Base-by-base conservation (phyloP, 2,113 vertebrate genomes). In the Dryoscopus gambensis region DNA sequence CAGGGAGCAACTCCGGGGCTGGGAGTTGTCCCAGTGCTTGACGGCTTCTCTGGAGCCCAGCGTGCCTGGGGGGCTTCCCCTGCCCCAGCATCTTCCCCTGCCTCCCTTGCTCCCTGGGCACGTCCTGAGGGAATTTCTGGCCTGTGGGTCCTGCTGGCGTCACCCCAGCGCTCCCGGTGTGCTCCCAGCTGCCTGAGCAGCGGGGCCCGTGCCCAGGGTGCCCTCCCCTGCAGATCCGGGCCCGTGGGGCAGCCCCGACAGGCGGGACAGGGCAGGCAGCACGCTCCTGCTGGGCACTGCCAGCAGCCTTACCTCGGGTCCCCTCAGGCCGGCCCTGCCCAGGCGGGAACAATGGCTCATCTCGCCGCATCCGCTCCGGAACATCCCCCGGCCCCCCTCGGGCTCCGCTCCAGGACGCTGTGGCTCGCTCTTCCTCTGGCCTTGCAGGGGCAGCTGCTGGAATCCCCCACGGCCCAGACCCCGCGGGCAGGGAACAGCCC, bases 301-400 rank as follows among this genome's bases (percentile, higher is more conserved):
- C 68, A 19, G 69, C 78, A 65, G 57, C 90, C 79, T 56, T 5
- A 40, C 53, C 84, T 73, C 2, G 1, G 37, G 2, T 81, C 3
- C 60, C 65, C 39, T n/a, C 39, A 27, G 65, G 53, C 20, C 9
- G 4, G 12, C 71, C 56, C 52, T 5, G 86, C 40, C 60, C 73
- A 9, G 63, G 19, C 55, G 13, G 65, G 37, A 96, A 97, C 95
- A 95, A 95, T 94, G 73, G 85, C 78, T 96, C 53, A 4, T 94
- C 82, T 4, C 1, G 4, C 20, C 4, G 71, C 59, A 90, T 97
- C 95, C 53, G 49, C 57, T 95, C 53, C 75, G 57, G 85, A 84
- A 21, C 69, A 87, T 50, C 68, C 63, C 69, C 62, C 15, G 2
- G 79, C 67, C 85, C 87, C 37, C 3, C 78, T 83, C 4, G 8